Conservation (phyloP, 1,140 invertebrate species). For the Drosophila pallidifrons region DNA sequence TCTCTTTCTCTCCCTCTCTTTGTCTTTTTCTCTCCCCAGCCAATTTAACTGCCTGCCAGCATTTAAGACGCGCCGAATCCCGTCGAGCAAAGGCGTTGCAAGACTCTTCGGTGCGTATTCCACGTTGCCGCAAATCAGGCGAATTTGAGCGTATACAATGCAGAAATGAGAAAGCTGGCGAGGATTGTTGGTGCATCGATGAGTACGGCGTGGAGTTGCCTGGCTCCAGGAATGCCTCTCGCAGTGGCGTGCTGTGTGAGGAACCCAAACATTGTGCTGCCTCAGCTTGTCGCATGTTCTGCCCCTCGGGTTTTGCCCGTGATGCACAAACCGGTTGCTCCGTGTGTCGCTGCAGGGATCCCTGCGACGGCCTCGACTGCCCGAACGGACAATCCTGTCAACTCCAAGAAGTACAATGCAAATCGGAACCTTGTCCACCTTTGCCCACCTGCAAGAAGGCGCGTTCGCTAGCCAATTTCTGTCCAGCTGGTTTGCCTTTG, state of each 20-base stretch:
- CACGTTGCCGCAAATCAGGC: conserved; percentile 89
- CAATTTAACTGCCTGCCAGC: conserved; percentile 88
- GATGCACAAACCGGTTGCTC: conserved; percentile 89
- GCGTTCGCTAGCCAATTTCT: conserved; percentile 90
- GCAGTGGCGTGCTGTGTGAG: conserved; percentile 89
- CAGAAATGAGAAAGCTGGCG: conserved; percentile 87
- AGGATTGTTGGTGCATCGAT: conserved; percentile 93
- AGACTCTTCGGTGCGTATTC: conserved; percentile 86
- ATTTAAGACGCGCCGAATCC: conserved; percentile 87
- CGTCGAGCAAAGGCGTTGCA: conserved; percentile 88
- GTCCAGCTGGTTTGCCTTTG: conserved; percentile 92
- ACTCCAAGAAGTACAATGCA: conserved; percentile 91
- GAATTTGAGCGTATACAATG: conserved; percentile 93
- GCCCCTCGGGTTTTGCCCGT: conserved; percentile 91
- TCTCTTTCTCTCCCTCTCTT: background rate
- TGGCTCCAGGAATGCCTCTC: conserved; percentile 89
- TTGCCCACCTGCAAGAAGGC: conserved; percentile 93
- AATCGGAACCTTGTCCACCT: conserved; percentile 91
- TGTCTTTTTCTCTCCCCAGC: conserved; percentile 68
- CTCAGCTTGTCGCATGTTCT: conserved; percentile 94
- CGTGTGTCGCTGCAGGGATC: conserved; percentile 92
- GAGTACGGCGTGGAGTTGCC: conserved; percentile 91
- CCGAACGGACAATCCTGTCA: conserved; percentile 91
- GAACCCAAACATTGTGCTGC: conserved; percentile 89
- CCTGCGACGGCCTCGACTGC: conserved; percentile 91